Base-by-base conservation (phyloP, 1,140 invertebrate genomes). In the Xylocopa sonorina region DNA sequence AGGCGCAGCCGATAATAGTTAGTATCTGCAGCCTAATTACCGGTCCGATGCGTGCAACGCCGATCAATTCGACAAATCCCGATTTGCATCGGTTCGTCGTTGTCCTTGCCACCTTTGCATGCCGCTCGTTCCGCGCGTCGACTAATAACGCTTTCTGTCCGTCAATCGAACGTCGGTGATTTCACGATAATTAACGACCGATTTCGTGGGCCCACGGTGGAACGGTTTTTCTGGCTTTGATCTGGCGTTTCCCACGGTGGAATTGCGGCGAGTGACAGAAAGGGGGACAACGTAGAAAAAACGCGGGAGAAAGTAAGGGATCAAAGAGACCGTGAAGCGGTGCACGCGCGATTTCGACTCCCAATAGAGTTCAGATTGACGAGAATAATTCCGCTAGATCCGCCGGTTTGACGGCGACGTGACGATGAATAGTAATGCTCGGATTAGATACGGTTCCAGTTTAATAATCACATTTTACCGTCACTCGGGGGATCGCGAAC, bases 1-100 rank as follows among this genome's bases (percentile, higher is more conserved):
- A 78, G 71, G 76, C 72, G 68, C 79, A 85, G 88, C 55, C 77
- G 85, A 78, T 82, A 79, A 64, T 74, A 68, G 67, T 81, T 81
- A 81, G 76, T 78, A 50, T 27, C 67, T 29, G 34, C 38, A 18
- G 58, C 75, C 57, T 79, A 71, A 82, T 82, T 78, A 82, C 14
- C 80, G 80, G 12, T 6, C 16, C 58, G 68, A 53, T 63, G 58
- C 32, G 27, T n/a, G n/a, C n/a, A 34, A 21, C 43, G 34, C 4
- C 62, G 64, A 80, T 68, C 78, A 41, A 66, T 66, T 50, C 78
- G 72, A 75, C 78, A 67, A 80, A 75, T 67, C 50, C 71, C 55
- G 55, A 53, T 78, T 66, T 50, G 43, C 58, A 57, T 66, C 58
- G 43, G 32, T n/a, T n/a, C 21, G 9, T 3, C 67, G 46, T 62